These are phyloP conservation scores for Lymantria monacha DNA, from an alignment of 2,888 invertebrate species.

Conservation along the genomic window DNA sequence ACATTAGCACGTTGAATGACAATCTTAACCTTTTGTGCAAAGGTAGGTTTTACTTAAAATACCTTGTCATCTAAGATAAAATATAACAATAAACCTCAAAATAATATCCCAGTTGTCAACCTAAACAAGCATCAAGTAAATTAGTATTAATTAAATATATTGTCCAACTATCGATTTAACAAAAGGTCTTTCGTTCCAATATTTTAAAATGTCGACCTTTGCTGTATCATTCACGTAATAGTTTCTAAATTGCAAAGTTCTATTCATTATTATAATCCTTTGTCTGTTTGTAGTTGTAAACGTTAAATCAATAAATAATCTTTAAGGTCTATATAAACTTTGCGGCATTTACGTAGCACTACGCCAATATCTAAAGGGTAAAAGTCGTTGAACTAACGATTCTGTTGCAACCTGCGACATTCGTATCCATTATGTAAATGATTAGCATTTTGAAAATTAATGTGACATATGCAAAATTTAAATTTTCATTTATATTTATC, in stretches of 20 bases:
- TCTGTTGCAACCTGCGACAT: not conserved
- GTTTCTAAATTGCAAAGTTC: not conserved
- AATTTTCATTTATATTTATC: too few relatives aligned
- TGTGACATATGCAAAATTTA: too few relatives aligned
- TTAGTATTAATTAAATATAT: constrained; percentile 26
- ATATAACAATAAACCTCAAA: too few relatives aligned
- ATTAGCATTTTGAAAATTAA: not conserved
- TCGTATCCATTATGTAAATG: not conserved
- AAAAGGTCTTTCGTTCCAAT: constrained; percentile 9
- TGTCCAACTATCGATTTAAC: constrained; percentile 20
- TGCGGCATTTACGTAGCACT: not conserved
- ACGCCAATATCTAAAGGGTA: not conserved
- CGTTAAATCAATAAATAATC: not conserved
- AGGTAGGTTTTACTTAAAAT: too few relatives aligned
- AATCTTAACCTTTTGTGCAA: too few relatives aligned
- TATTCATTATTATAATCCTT: not conserved
- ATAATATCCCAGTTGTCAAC: too few relatives aligned
- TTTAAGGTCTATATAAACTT: not conserved
- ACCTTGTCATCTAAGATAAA: too few relatives aligned
- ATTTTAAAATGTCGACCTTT: constrained; percentile 6
- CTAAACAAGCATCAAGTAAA: too few relatives aligned
- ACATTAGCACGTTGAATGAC: too few relatives aligned
- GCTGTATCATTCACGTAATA: not conserved
- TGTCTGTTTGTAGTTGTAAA: not conserved
- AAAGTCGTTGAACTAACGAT: not conserved